Evolutionary conservation across 1,140 invertebrate species (phyloP), one percentile per base, ranked within the genome.

Genomic region (Sinonovacula constricta): DNA sequence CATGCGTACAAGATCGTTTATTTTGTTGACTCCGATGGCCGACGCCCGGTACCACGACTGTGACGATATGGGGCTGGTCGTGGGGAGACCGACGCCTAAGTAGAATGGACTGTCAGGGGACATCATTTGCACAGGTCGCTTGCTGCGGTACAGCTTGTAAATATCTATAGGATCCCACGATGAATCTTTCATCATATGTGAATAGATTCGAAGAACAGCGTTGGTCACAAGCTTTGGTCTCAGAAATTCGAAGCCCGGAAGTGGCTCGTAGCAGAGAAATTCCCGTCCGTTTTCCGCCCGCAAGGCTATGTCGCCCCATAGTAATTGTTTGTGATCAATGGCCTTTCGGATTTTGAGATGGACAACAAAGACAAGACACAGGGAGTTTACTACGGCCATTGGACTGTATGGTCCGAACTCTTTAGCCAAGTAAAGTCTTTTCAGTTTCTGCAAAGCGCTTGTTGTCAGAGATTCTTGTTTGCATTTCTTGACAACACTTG

Each of bases 401-500:
- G 87, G 86, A 34, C 83, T 88, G 59, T 88, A 85, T 2, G 87
- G 87, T 18, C 87, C 87, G 81, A 88, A 87, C 72, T 88, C 86
- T 59, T 85, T 83, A 3, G 84, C 85, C 39, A 80, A 78, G 68
- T 85, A 88, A 24, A 88, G 71, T 22, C 84, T 82, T 28, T 86
- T 82, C 18, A 88, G 80, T 34, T 82, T 86, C 10, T 87, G 79
- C 2, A 79, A 72, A 0, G 80, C 68, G n/a, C 80, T 69, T 12
- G 78, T 79, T 12, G 81, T 83, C 24, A 85, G 69, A 1, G 82
- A 74, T 36, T 87, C 81, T 12, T 71, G 68, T 53, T 85, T 81
- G 39, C 84, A 72, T 31, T 54, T 69, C 62, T 86, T 86, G 33
- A 77, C 80, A 12, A 84, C 85, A 54, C 86, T 88, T 7, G 82